These are phyloP conservation scores for Melanotaenia boesemani DNA, from an alignment of 2,797 vertebrate genomes.

Conservation along the genomic window DNA sequence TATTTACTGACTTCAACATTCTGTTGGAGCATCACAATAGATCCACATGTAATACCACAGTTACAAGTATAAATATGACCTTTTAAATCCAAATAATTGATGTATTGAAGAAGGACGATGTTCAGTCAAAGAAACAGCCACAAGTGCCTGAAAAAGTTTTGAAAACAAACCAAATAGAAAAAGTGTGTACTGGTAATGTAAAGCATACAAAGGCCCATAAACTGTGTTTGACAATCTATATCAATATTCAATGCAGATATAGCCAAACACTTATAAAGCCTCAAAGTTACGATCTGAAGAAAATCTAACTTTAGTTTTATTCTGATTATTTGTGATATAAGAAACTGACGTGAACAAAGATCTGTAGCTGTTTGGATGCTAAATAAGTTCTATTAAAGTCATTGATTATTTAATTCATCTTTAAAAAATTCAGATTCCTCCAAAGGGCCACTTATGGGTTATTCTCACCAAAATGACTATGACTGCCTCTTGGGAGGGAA, in stretches of 20 bases:
- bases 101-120: neutral
- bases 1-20: neutral
- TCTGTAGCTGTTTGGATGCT: constrained; percentile 36
- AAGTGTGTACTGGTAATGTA: neutral
- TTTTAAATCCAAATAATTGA: constrained; percentile 5
- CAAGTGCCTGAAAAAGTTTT: neutral
- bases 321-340: constrained; percentile 30
- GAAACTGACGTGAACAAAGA: constrained; percentile 27
- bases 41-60: neutral
- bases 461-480: constrained; percentile 41
- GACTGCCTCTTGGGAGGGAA: constrained; percentile 41
- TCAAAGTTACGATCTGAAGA: constrained; percentile 1
- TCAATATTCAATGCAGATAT: constrained; percentile 19
- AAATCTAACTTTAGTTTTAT: constrained; percentile 12
- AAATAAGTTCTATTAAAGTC: constrained; percentile 46
- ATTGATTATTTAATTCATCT: constrained; percentile 55
- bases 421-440: constrained; percentile 49
- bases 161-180: neutral
- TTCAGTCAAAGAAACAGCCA: neutral
- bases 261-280: constrained; percentile 6
- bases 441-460: constrained; percentile 49
- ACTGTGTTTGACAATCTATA: constrained; percentile 13
- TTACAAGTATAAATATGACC: neutral
- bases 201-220: constrained; percentile 4
- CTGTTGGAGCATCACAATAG: too few species aligned